Evolutionary conservation across 2,113 vertebrate species (phyloP).

Genomic region (Camelus dromedarius): DNA sequence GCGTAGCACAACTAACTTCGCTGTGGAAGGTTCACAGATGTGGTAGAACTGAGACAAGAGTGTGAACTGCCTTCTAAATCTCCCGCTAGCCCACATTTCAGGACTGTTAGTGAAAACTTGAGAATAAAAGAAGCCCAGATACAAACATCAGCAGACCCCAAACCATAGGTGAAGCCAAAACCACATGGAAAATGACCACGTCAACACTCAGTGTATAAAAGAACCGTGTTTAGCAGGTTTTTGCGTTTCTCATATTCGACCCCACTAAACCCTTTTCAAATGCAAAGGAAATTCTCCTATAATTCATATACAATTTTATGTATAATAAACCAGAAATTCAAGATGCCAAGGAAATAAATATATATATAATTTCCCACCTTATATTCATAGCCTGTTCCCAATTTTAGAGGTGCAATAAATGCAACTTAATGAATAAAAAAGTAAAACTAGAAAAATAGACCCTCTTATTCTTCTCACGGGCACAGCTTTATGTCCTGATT

Average conservation of each 20-base stretch:
- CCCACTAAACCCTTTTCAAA: background rate
- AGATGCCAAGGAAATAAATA: background rate
- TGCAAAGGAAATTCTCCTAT: slow-evolving; percentile 31
- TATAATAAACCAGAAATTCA: background rate
- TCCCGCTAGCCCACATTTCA: background rate
- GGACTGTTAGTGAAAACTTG: background rate
- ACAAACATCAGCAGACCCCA: background rate
- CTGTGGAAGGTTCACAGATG: background rate
- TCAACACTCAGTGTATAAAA: background rate
- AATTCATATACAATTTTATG: background rate
- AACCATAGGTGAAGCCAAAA: background rate
- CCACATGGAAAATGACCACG: background rate
- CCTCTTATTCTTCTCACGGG: background rate
- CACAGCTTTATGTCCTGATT: background rate
- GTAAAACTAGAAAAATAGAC: background rate
- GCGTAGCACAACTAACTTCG: background rate
- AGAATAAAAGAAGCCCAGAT: background rate
- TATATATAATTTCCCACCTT: background rate
- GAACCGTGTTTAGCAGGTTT: background rate
- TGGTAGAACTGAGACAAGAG: background rate
- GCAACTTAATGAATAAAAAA: background rate
- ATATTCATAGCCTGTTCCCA: background rate
- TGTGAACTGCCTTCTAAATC: background rate
- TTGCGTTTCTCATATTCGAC: background rate
- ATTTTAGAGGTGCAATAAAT: slow-evolving; percentile 1